Evolutionary conservation across 2,888 invertebrate species (phyloP), one percentile per base, ranked within the genome.

Genomic region (Zhuqinia jingwanae): DNA sequence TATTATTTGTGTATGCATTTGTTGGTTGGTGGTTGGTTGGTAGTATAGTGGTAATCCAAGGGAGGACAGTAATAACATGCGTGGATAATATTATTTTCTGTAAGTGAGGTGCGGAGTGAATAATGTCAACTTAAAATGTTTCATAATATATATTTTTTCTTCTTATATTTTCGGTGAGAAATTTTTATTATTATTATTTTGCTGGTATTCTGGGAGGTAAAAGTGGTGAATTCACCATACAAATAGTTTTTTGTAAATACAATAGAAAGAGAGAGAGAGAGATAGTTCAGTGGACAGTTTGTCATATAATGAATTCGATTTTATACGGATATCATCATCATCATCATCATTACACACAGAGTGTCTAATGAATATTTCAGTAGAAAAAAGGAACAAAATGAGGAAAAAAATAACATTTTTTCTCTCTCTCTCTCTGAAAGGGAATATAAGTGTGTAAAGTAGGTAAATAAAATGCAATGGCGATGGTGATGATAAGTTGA

Each of bases 401-500:
- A 78, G 50, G 45, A 27, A 17, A 50, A 78, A 78, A 45, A n/a
- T n/a, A 63, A 73, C 22, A 10, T 45, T 65, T 65, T 63, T 65
- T 42, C n/a, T n/a, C n/a, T n/a, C n/a, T n/a, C n/a, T n/a, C n/a
- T n/a, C n/a, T n/a, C n/a, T 42, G 20, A 22, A 17, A 60, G n/a
- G 53, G 53, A 78, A 63, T 63, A n/a, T n/a, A n/a, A n/a, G n/a
- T 65, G 58, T 65, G 58, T 76, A 75, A 75, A 75, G 13, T 75
- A 53, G 75, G 75, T 75, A 53, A 75, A 53, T 75, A 75, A 75
- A 75, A 75, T 75, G 50, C 53, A 36, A 36, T 36, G 8, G 36
- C 8, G 36, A 36, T 36, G 36, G 8, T 36, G 53, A 30, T 75
- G 50, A 75, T 27, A 73, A 50, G 73, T 53, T 76, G 76, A 27